Percentiles rank a stretch among this genome's conserved stretches.
Evolutionary conservation across 2,113 vertebrate species (phyloP).

Genomic region (Oceanites oceanicus): DNA sequence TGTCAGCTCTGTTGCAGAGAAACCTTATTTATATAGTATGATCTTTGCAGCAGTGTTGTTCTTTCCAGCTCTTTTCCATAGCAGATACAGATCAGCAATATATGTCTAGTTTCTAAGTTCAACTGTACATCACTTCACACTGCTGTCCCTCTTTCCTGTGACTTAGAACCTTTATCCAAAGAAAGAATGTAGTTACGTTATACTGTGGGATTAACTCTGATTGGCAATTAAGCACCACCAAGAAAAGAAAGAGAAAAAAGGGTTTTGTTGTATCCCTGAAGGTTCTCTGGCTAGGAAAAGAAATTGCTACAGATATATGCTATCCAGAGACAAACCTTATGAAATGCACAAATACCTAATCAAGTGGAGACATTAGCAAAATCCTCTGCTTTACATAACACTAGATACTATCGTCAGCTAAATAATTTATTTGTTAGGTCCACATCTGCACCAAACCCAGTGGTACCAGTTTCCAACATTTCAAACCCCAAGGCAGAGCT

Average conservation of each 20-base stretch:
- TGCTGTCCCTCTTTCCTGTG: not conserved
- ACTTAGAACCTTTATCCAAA: not conserved
- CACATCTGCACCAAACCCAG: not conserved
- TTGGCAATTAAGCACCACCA: not conserved
- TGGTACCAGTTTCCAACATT: not conserved
- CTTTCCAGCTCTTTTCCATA: not conserved
- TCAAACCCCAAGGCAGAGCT: not conserved
- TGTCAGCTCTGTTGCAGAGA: not conserved
- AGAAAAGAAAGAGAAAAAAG: not conserved
- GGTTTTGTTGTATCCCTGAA: not conserved
- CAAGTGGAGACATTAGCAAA: not conserved
- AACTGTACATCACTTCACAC: not conserved
- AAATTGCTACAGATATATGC: not conserved
- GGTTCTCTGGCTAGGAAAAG: not conserved
- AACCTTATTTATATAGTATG: not conserved
- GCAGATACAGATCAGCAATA: not conserved
- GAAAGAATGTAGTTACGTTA: not conserved
- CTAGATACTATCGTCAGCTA: not conserved
- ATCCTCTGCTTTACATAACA: not conserved
- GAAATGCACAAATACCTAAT: not conserved
- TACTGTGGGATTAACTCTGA: fast-evolving
- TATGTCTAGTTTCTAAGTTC: not conserved
- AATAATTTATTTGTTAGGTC: not conserved
- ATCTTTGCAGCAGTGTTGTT: not conserved
- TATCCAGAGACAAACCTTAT: not conserved